Conservation (phyloP, 2,888 invertebrate genomes). For the Mycalesis mineus region DNA sequence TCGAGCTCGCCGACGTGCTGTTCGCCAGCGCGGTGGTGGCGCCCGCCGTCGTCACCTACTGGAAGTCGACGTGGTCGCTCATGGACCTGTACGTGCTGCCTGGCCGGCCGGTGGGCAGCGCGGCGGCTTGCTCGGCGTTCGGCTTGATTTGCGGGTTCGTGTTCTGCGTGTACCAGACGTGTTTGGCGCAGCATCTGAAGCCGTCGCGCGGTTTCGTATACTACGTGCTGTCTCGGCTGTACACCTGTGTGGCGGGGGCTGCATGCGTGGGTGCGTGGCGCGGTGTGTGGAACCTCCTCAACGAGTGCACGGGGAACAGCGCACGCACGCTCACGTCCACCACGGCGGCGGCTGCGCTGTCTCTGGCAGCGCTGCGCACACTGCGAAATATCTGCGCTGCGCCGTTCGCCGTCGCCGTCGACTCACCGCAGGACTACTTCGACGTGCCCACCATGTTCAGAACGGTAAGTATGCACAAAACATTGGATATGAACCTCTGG, state of each 20-base stretch:
- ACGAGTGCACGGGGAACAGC: slow-evolving; percentile 82
- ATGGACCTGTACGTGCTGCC: slow-evolving; percentile 86
- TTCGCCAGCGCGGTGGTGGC: slow-evolving; percentile 86
- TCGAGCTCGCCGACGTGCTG: slow-evolving; percentile 83
- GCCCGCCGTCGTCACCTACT: slow-evolving; percentile 90
- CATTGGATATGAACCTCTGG: too few relatives aligned
- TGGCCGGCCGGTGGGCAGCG: slow-evolving; percentile 77
- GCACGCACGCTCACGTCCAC: slow-evolving; percentile 80
- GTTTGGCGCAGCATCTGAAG: slow-evolving; percentile 73
- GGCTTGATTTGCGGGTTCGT: slow-evolving; percentile 84
- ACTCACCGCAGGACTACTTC: slow-evolving; percentile 87
- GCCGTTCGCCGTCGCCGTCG: slow-evolving; percentile 87
- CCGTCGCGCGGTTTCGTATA: slow-evolving; percentile 84
- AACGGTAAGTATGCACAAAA: slow-evolving; percentile 80
- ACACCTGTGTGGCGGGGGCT: slow-evolving; percentile 86
- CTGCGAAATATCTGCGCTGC: slow-evolving; percentile 89
- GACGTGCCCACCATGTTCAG: slow-evolving; percentile 91
- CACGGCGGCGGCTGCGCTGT: slow-evolving; percentile 81
- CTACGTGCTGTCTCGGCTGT: slow-evolving; percentile 83
- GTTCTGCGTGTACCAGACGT: slow-evolving; percentile 83
- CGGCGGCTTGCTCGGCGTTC: slow-evolving; percentile 82
- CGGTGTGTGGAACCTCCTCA: slow-evolving; percentile 88
- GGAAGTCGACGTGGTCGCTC: slow-evolving; percentile 91
- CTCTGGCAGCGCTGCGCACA: slow-evolving; percentile 83
- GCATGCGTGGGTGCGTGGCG: slow-evolving; percentile 93